A percentile compares a stretch with the other conserved stretches of the same genome.
These are phyloP conservation scores for Oreonectes daqikongensis DNA, from an alignment of 2,797 vertebrate genomes.

Conservation along the genomic window DNA sequence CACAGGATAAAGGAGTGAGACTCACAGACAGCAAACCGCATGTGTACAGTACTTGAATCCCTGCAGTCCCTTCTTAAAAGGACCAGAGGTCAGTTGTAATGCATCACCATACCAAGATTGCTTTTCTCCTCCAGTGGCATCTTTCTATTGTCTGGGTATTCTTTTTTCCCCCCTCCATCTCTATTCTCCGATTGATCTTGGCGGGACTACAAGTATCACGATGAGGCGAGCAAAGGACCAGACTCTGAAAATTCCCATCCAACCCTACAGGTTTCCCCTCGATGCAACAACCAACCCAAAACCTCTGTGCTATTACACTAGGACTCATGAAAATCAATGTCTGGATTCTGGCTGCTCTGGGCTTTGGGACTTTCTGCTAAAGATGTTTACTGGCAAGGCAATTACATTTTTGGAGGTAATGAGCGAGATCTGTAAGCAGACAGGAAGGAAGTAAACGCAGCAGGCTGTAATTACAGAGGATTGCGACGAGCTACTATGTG, in stretches of 20 bases:
- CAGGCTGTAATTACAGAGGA: slow-evolving; percentile 48
- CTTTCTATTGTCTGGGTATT: slow-evolving; percentile 7
- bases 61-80: slow-evolving; percentile 13
- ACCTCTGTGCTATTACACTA: slow-evolving; percentile 4
- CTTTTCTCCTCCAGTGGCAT: slow-evolving; percentile 44
- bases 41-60: not conserved
- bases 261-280: not conserved
- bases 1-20: not conserved
- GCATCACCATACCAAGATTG: slow-evolving; percentile 42
- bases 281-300: not conserved
- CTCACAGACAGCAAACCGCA: not conserved
- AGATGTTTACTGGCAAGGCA: slow-evolving; percentile 47
- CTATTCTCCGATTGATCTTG: slow-evolving; percentile 30
- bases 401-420: slow-evolving; percentile 42
- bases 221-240: not conserved
- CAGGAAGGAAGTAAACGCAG: slow-evolving; percentile 28
- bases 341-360: not conserved
- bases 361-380: not conserved
- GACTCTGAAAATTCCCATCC: slow-evolving; percentile 19
- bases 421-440: slow-evolving; percentile 43
- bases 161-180: not conserved
- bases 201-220: slow-evolving; percentile 7
- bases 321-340: slow-evolving; percentile 15
- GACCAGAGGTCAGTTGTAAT: slow-evolving; percentile 35
- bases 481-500: slow-evolving; percentile 44